Evolutionary conservation across 1,140 invertebrate species (phyloP), one percentile per base, ranked within the genome.

Genomic region (Meloidogyne exigua): DNA sequence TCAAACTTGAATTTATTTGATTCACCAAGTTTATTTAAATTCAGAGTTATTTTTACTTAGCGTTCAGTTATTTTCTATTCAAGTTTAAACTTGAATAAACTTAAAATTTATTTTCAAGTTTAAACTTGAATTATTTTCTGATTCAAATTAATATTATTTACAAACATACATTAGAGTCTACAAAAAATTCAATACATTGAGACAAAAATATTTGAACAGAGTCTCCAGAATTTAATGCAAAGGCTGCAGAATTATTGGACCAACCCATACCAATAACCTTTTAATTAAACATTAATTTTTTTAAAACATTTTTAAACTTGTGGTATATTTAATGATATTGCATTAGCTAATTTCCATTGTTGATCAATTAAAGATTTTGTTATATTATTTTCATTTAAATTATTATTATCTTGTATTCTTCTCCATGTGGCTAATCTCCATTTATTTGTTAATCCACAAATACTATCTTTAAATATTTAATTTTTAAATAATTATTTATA

Each of bases 381-480:
- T 18, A 21, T 63, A n/a, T 32, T 70, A 44, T 73, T 76, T 39
- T 39, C 39, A 11, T 62, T 39, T 28, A 89, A 84, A 23, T 85
- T 82, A 66, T 85, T 82, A 66, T 80, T 79, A 32, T 84, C 80
- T 83, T 82, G 79, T 86, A 88, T 88, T 68, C 89, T 89, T 85
- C 92, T 90, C 95, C 95, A 99, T 75, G 96, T 91, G 67, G 94
- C 93, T 15, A 98, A 90, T 82, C 92, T 92, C 11, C 95, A 95
- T 81, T 92, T 90, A 84, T 93, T 94, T n/a, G 95, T 96, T 18
- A 94, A 95, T 75, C 92, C 94, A 82, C 93, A 94, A 15, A 98
- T 87, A 9, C 90, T 87, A 49, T 88, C 90, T 91, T 71, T 63
- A 23, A 39, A 25, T 7, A 39, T 39, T 39, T 39, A 39, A 39